Evolutionary conservation across 2,888 invertebrate genomes (phyloP).

Genomic region (Thymelicus acteon): DNA sequence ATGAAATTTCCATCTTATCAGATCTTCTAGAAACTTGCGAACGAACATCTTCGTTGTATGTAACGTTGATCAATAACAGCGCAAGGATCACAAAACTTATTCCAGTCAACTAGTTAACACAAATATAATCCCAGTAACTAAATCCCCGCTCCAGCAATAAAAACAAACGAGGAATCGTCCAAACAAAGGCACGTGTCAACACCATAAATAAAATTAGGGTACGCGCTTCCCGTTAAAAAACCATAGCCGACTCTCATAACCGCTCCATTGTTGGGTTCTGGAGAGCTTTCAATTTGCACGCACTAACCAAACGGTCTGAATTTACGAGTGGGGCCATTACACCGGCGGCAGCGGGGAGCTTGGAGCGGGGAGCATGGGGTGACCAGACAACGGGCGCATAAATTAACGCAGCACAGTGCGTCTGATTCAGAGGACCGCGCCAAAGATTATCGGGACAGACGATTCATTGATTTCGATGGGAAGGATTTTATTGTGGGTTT

Average conservation of each 20-base stretch:
- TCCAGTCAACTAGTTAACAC: not conserved
- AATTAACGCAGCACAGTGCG: constrained; percentile 65
- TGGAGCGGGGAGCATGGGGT: constrained; percentile 49
- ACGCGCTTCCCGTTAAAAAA: constrained; percentile 59
- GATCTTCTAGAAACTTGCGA: too few species aligned
- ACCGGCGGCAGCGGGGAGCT: constrained; percentile 14
- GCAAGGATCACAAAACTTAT: constrained; percentile 9
- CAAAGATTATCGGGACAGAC: constrained; percentile 53
- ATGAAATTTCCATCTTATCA: too few species aligned
- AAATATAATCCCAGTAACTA: not conserved
- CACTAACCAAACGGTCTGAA: constrained; percentile 54
- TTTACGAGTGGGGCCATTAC: constrained; percentile 57
- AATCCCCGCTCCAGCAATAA: not conserved
- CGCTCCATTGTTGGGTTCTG: constrained; percentile 54
- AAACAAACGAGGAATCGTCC: constrained; percentile 22
- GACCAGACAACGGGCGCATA: constrained; percentile 70
- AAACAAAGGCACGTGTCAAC: constrained; percentile 65
- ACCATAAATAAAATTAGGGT: constrained; percentile 76
- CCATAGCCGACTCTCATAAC: constrained; percentile 42
- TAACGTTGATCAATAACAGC: not conserved
- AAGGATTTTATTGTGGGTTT: not conserved
- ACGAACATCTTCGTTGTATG: too few species aligned
- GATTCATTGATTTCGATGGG: not conserved
- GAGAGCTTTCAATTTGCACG: constrained; percentile 73
- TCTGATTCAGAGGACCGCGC: constrained; percentile 58